phyloP scores from a whole-genome alignment of 2,797 vertebrate species.

The Allochrocebus solatus region DNA sequence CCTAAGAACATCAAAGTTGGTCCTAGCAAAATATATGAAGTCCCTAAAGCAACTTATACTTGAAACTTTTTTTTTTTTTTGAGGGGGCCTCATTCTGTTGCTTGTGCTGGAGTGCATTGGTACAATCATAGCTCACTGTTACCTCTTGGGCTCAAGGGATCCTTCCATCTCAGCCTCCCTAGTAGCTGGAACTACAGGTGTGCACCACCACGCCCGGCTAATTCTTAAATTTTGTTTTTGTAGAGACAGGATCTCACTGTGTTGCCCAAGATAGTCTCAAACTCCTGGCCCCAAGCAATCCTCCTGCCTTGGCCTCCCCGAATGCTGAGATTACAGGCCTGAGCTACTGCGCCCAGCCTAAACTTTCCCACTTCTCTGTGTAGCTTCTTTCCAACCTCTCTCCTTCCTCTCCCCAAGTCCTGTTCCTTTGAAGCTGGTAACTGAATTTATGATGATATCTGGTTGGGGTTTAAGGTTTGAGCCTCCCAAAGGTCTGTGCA shows the following conservation, averaged over 20 bases:
- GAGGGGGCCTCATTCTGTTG: background rate
- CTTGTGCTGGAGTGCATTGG: background rate
- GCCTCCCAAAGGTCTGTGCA: background rate
- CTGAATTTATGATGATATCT: background rate
- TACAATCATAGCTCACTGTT: background rate
- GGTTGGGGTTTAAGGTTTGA: background rate
- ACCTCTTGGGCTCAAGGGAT: background rate
- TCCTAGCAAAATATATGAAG: background rate
- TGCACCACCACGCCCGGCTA: background rate
- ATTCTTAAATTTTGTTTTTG: background rate
- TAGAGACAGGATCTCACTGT: background rate
- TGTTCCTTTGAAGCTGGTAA: background rate
- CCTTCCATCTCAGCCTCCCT: background rate
- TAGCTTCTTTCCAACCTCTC: background rate
- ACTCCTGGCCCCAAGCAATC: background rate
- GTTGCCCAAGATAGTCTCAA: background rate
- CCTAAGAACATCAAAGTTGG: background rate
- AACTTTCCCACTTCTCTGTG: background rate
- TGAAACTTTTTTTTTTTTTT: background rate
- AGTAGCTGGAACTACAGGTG: background rate
- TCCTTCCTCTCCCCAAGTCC: background rate
- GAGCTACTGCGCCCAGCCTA: background rate
- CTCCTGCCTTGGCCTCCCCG: background rate
- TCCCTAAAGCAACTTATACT: constrained; percentile 18
- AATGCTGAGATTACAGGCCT: background rate